Evolutionary conservation across 2,888 invertebrate genomes (phyloP), one percentile per base, ranked within the genome.

Genomic region (Campoplex nolae): DNA sequence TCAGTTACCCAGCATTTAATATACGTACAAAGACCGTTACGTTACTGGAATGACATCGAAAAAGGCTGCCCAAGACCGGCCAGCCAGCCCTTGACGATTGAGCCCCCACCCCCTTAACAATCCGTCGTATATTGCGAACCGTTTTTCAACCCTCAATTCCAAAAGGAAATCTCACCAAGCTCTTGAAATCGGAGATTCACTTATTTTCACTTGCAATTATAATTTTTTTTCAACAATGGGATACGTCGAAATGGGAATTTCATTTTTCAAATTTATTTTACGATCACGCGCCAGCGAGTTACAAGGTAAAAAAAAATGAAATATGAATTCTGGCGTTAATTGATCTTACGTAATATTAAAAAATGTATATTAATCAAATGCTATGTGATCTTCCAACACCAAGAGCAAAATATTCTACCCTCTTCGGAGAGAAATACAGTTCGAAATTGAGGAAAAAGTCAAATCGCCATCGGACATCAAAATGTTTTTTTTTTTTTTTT

Each of bases 11-110:
- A 68, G 78, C 78, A 74, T 65, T 67, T 51, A 77, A 77, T 68
- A 77, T 62, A 85, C 86, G 88, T 85, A 80, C 74, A 62, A 75
- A 76, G 51, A 82, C 68, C 86, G 78, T 83, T 13, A 45, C 48
- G 32, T 56, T 88, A 75, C 68, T 62, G 74, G 74, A 84, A 81
- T 77, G 73, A 84, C 81, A 67, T 58, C 62, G n/a, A 71, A 18
- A 90, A 88, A 88, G 90, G 92, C 93, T 93, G 93, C 91, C 90
- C 90, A 91, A 62, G 93, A 93, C 93, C 93, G 91, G 93, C 90
- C 88, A 89, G 78, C 90, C 89, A 88, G 88, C 90, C 87, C 83
- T 56, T 68, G 51, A 81, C 45, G 74, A 68, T 83, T 13, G 78
- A 62, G 23, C 35, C 73, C 45, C 28, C 45, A 13, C 13, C 70